Conservation (phyloP, 2,113 vertebrate species). For the Spheniscus mendiculus region DNA sequence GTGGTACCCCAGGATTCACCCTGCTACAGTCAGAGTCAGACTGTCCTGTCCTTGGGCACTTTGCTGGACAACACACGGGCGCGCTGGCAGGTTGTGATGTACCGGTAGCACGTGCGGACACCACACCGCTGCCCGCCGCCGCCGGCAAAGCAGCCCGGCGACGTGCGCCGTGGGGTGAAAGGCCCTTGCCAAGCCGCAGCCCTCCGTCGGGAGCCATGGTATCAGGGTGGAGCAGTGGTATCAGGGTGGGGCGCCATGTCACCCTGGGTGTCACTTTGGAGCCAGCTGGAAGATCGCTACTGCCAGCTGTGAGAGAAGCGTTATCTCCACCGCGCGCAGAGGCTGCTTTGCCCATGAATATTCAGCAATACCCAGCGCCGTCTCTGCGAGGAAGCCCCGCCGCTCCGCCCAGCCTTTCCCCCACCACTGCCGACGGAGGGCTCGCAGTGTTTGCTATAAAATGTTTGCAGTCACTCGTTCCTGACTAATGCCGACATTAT, state of each 20-base stretch:
- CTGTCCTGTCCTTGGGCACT: accelerated
- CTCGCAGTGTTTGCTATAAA: not conserved
- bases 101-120: accelerated
- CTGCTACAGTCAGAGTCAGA: accelerated
- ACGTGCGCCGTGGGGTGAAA: accelerated
- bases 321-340: not conserved
- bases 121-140: not conserved
- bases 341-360: not conserved
- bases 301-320: not conserved
- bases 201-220: accelerated
- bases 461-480: not conserved
- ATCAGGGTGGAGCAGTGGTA: not conserved
- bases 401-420: not conserved
- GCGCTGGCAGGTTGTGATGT: accelerated
- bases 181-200: not conserved
- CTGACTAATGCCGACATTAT: not conserved
- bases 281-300: not conserved
- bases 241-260: not conserved
- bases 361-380: not conserved
- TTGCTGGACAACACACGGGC: accelerated
- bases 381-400: not conserved
- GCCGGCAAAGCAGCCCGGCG: accelerated
- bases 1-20: not conserved
- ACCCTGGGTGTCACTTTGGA: not conserved
- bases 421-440: accelerated